A percentile compares a stretch with the other conserved stretches of the same genome.
Conservation (phyloP, 2,888 invertebrate species). For the Byasa hedistus region DNA sequence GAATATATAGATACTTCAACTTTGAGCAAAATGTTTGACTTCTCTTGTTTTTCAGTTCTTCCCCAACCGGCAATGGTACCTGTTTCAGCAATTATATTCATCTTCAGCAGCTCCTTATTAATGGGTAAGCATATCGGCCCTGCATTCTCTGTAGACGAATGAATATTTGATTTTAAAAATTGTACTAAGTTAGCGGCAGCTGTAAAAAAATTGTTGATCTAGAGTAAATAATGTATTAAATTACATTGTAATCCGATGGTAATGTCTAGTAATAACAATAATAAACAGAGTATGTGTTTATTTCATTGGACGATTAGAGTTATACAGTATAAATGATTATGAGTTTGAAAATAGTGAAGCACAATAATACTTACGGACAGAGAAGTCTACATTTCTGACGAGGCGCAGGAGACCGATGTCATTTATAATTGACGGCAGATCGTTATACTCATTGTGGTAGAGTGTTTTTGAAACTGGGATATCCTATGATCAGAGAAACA, state of each 20-base stretch:
- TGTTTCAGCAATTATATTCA: neutral
- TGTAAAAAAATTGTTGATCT: neutral
- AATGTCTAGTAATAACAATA: no score
- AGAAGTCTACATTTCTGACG: conserved; percentile 7
- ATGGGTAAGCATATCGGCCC: conserved; percentile 22
- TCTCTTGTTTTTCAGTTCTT: conserved; percentile 2
- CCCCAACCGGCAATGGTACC: conserved; percentile 24
- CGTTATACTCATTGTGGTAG: neutral
- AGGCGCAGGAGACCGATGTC: conserved; percentile 24
- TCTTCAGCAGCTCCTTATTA: neutral
- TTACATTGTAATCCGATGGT: neutral
- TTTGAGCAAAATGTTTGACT: conserved; percentile 18
- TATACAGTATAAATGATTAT: no score
- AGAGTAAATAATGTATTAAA: neutral
- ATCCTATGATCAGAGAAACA: conserved; percentile 8
- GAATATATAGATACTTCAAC: conserved; percentile 5
- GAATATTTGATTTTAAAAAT: neutral
- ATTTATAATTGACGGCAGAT: neutral
- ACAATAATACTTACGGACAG: conserved; percentile 6
- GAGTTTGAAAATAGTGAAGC: no score
- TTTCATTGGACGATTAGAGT: neutral
- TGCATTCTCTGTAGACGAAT: conserved; percentile 5
- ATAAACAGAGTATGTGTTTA: neutral
- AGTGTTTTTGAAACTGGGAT: neutral
- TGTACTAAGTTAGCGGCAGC: neutral